Evolutionary conservation across 1,140 invertebrate species (phyloP).

Genomic region (Nasonia longicornis): DNA sequence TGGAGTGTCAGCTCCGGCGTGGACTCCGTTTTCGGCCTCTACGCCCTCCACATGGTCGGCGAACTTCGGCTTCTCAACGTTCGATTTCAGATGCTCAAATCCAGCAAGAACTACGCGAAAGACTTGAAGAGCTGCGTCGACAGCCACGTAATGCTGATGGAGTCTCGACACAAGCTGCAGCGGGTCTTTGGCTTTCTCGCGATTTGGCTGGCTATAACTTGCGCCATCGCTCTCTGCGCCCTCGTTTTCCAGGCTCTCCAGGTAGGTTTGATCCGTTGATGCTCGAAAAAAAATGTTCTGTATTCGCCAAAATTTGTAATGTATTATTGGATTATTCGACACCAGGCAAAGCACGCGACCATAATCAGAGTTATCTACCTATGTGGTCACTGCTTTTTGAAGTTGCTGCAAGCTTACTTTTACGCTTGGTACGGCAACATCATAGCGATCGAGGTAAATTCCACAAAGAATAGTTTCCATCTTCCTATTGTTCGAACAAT

Average conservation of each 20-base stretch:
- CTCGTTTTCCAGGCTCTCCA: background rate
- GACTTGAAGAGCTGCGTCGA: background rate
- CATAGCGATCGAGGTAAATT: slow-evolving; percentile 32
- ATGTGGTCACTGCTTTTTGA: slow-evolving; percentile 1
- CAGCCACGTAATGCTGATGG: slow-evolving; percentile 15
- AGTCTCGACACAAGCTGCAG: background rate
- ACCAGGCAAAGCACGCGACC: background rate
- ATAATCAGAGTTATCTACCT: background rate
- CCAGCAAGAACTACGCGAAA: background rate
- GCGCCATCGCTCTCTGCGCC: background rate
- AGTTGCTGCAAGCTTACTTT: slow-evolving; percentile 30
- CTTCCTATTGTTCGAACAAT: no score
- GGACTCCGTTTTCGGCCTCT: slow-evolving; percentile 51
- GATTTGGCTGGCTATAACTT: background rate
- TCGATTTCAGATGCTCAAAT: background rate
- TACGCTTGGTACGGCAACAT: slow-evolving; percentile 41
- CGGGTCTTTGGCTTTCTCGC: slow-evolving; percentile 3
- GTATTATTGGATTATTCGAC: no score
- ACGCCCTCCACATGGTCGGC: slow-evolving; percentile 50
- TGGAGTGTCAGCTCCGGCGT: slow-evolving; percentile 45
- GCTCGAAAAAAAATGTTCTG: background rate
- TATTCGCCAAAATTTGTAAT: background rate
- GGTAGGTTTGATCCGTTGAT: background rate
- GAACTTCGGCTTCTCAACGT: slow-evolving; percentile 37
- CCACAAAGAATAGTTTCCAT: no score